phyloP scores from a whole-genome alignment of 2,888 invertebrate genomes.

The Brachyptera risi region DNA sequence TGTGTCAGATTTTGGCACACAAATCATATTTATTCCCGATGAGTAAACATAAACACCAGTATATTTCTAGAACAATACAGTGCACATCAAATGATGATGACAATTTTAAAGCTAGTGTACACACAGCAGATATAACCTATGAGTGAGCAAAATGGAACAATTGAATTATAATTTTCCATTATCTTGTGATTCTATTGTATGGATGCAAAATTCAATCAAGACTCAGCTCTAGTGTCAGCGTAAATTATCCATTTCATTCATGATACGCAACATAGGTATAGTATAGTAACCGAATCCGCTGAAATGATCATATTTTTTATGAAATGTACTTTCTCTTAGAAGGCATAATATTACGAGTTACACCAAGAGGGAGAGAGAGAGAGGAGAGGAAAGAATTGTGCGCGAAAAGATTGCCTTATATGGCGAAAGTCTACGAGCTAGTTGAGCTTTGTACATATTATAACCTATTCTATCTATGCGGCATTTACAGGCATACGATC shows the following conservation, averaged over 20 bases:
- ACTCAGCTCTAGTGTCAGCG: background rate
- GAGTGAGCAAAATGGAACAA: slow-evolving; percentile 19
- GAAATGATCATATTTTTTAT: background rate
- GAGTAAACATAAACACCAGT: background rate
- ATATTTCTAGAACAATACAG: too few species aligned
- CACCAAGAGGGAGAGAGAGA: too few species aligned
- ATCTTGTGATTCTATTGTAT: slow-evolving; percentile 8
- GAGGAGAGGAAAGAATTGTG: slow-evolving; percentile 3
- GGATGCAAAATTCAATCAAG: slow-evolving; percentile 2
- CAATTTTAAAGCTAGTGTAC: too few species aligned
- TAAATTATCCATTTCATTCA: background rate
- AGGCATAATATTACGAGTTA: too few species aligned
- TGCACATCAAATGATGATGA: too few species aligned
- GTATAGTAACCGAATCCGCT: background rate
- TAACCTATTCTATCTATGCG: background rate
- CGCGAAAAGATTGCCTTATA: slow-evolving; percentile 25
- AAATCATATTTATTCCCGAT: slow-evolving; percentile 8
- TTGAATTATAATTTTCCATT: slow-evolving; percentile 9
- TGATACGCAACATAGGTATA: background rate
- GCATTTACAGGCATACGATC: too few species aligned
- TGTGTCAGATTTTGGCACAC: background rate
- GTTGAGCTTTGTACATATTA: background rate
- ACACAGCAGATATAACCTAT: slow-evolving; percentile 11
- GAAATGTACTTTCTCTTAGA: background rate
- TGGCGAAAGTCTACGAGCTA: slow-evolving; percentile 24